phyloP scores from a whole-genome alignment of 2,113 vertebrate species.

The Speoplatyrhinus poulsoni region DNA sequence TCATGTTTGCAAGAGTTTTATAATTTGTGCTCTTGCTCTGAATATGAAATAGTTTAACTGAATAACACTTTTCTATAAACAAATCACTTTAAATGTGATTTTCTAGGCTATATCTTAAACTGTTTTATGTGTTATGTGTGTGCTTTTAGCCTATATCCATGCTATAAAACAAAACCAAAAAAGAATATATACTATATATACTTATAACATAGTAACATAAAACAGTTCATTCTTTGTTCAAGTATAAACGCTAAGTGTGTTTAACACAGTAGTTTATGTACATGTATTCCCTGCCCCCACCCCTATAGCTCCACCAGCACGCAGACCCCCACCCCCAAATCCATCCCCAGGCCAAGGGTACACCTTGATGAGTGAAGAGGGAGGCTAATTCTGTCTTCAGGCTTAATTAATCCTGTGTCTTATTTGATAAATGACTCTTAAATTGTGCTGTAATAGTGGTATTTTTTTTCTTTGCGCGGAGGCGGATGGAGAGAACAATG shows the following conservation, averaged over 20 bases:
- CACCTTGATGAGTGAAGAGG: conserved; percentile 74
- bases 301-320: conserved; percentile 17
- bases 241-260: conserved; percentile 24
- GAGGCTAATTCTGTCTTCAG: conserved; percentile 72
- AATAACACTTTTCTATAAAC: conserved; percentile 1
- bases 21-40: neutral
- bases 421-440: conserved; percentile 81
- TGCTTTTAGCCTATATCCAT: no score
- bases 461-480: conserved; percentile 48
- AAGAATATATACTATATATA: no score
- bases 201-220: no score
- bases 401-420: conserved; percentile 83
- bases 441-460: conserved; percentile 75
- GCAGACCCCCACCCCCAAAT: conserved; percentile 33
- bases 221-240: neutral
- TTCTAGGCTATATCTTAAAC: no score
- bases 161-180: no score
- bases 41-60: conserved; percentile 33
- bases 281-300: conserved; percentile 27
- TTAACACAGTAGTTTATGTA: conserved; percentile 43
- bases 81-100: no score
- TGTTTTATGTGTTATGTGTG: no score
- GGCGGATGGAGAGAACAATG: conserved; percentile 36
- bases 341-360: conserved; percentile 72
- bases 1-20: neutral